phyloP scores from a whole-genome alignment of 2,888 invertebrate genomes.

The Alviniconcha strummeri region DNA sequence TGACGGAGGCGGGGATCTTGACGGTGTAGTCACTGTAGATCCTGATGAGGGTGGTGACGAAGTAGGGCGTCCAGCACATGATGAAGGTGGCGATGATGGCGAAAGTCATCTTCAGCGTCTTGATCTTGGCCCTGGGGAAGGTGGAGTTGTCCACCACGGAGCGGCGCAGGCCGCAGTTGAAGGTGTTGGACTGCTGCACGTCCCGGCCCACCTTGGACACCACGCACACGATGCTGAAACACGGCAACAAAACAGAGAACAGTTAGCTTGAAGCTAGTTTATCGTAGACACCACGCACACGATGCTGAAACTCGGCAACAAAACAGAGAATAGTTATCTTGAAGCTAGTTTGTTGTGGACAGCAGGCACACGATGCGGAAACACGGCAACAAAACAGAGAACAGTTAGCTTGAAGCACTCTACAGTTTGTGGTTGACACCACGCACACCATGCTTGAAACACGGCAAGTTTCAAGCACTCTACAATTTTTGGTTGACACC shows the following conservation, averaged over 20 bases:
- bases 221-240: slow-evolving; percentile 40
- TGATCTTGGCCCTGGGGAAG: slow-evolving; percentile 74
- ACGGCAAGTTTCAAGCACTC: no score
- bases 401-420: no score
- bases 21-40: slow-evolving; percentile 72
- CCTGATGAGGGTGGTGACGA: slow-evolving; percentile 73
- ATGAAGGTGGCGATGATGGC: slow-evolving; percentile 74
- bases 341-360: neutral
- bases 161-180: slow-evolving; percentile 44
- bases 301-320: no score
- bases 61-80: slow-evolving; percentile 75
- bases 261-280: neutral
- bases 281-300: no score
- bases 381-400: no score
- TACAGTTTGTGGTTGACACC: no score
- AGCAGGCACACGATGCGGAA: no score
- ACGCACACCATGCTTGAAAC: no score
- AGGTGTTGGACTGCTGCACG: slow-evolving; percentile 35
- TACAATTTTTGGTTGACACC: no score
- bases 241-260: neutral
- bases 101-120: slow-evolving; percentile 75
- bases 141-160: slow-evolving; percentile 64
- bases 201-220: slow-evolving; percentile 40
- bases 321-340: neutral
- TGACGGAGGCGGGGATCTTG: slow-evolving; percentile 66